A percentile compares a stretch with the other conserved stretches of the same genome.
phyloP scores from a whole-genome alignment of 2,113 vertebrate genomes.

The Nycticebus coucang region DNA sequence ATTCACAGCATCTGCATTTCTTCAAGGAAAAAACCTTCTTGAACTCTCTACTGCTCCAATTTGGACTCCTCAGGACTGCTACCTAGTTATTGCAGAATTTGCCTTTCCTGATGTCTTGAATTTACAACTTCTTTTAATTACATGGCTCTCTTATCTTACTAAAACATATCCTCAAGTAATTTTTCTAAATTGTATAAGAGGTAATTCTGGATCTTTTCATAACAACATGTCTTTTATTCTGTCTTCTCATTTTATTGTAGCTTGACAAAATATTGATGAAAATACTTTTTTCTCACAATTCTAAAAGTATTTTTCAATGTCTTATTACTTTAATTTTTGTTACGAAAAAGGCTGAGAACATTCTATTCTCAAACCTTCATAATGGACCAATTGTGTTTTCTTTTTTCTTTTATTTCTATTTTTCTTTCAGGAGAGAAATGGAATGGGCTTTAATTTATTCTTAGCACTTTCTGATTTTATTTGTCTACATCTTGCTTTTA shows the following conservation, averaged over 20 bases:
- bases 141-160: background rate
- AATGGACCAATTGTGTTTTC: background rate
- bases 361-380: background rate
- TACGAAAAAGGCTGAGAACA: background rate
- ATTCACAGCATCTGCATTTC: background rate
- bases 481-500: background rate
- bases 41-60: background rate
- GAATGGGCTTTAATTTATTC: background rate
- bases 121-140: conserved; percentile 21
- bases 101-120: background rate
- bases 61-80: background rate
- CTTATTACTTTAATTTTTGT: background rate
- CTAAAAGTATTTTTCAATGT: background rate
- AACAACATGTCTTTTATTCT: background rate
- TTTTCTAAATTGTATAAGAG: background rate
- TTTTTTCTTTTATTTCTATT: background rate
- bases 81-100: background rate
- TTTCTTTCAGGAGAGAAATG: too few relatives aligned
- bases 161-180: background rate
- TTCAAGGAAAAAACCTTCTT: background rate
- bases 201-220: conserved; percentile 21
- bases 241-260: background rate
- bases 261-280: background rate
- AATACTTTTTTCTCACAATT: background rate
- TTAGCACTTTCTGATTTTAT: background rate